A percentile compares a stretch with the other conserved stretches of the same genome.
Evolutionary conservation across 2,888 invertebrate genomes (phyloP).

Genomic region (Hirtodrosophila duncani): DNA sequence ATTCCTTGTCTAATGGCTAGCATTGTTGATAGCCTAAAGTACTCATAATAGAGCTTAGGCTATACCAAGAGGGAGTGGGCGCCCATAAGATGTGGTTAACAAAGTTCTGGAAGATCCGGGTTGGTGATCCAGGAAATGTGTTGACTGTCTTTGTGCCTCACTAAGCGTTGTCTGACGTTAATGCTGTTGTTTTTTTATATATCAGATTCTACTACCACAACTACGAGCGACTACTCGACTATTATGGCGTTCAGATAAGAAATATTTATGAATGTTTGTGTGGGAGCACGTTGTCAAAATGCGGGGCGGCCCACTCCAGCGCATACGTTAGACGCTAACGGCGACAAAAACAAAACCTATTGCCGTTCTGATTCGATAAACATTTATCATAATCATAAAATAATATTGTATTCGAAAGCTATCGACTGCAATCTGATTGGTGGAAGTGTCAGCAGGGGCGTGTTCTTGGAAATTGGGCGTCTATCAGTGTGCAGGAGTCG

Average conservation of each 20-base stretch:
- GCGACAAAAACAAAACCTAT: conserved; percentile 36
- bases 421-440: conserved; percentile 66
- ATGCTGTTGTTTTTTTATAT: conserved; percentile 24
- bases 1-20: conserved; percentile 43
- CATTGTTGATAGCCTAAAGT: too few species aligned
- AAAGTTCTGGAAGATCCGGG: too few species aligned
- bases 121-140: too few species aligned
- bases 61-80: too few species aligned
- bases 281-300: conserved; percentile 54
- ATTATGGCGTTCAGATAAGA: conserved; percentile 68
- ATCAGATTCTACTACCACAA: conserved; percentile 51
- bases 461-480: conserved; percentile 33
- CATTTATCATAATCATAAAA: conserved; percentile 73
- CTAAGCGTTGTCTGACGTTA: conserved; percentile 9
- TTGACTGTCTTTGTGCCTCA: background rate
- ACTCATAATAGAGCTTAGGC: too few species aligned
- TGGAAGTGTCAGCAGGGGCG: conserved; percentile 49
- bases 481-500: conserved; percentile 6
- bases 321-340: conserved; percentile 13
- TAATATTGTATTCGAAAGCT: conserved; percentile 50
- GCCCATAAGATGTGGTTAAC: too few species aligned
- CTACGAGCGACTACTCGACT: conserved; percentile 39
- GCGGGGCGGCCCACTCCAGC: conserved; percentile 36
- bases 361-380: conserved; percentile 75
- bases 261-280: conserved; percentile 58